These are phyloP conservation scores for Anguilla rostrata DNA, from an alignment of 2,113 vertebrate genomes.

Conservation along the genomic window DNA sequence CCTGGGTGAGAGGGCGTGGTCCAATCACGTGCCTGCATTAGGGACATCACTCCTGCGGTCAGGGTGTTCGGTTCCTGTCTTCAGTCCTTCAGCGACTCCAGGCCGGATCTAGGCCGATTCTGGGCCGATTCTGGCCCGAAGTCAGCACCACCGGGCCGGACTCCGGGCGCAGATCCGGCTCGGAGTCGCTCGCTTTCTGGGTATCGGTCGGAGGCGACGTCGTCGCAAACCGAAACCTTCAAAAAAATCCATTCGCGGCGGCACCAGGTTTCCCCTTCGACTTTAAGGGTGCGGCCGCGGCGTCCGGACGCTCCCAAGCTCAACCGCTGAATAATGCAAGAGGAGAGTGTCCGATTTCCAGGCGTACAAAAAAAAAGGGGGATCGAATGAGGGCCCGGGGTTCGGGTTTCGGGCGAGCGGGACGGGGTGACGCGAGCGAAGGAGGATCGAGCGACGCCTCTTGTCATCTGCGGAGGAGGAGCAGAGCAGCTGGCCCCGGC, in stretches of 20 bases:
- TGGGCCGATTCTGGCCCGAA: too few species aligned
- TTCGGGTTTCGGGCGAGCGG: conserved; percentile 43
- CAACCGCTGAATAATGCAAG: conserved; percentile 61
- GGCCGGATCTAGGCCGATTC: too few species aligned
- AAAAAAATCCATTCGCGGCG: conserved; percentile 20
- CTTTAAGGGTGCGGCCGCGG: neutral
- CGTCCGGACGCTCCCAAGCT: conserved; percentile 34
- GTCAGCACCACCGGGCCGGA: too few species aligned
- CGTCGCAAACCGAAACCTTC: neutral
- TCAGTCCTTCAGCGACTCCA: neutral
- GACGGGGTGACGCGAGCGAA: conserved; percentile 46
- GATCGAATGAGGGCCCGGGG: conserved; percentile 52
- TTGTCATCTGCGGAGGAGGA: neutral
- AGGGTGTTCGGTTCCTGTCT: neutral
- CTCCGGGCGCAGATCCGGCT: too few species aligned
- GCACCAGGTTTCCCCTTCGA: conserved; percentile 14
- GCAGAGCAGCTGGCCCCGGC: neutral
- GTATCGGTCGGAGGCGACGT: neutral
- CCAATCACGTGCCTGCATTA: too few species aligned
- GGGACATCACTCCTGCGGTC: neutral
- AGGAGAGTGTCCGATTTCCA: conserved; percentile 53
- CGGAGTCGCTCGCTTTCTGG: too few species aligned
- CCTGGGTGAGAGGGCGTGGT: too few species aligned
- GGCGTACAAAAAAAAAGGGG: neutral
- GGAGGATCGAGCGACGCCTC: conserved; percentile 16